A percentile compares a stretch with the other conserved stretches of the same genome.
Evolutionary conservation across 2,797 vertebrate genomes (phyloP).

Genomic region (Spondyliosoma cantharus): DNA sequence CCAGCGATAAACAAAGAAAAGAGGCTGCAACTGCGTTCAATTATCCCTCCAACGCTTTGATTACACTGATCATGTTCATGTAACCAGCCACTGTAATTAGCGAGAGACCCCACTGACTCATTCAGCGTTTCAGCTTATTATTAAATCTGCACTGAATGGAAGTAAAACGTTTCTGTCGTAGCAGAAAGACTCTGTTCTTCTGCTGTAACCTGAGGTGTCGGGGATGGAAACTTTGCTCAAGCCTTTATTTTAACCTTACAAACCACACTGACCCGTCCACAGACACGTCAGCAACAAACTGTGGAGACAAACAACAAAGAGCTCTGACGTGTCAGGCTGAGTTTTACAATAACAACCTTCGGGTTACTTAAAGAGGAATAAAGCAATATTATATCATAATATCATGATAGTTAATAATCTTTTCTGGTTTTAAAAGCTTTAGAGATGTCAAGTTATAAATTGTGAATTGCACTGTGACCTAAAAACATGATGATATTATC

Average conservation of each 20-base stretch:
- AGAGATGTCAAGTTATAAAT: no score
- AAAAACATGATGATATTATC: no score
- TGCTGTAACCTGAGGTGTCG: not conserved
- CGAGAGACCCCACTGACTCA: not conserved
- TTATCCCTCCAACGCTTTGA: not conserved
- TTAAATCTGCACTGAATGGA: not conserved
- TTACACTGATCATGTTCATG: not conserved
- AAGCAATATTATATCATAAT: no score
- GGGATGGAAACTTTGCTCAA: not conserved
- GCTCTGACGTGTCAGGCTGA: no score
- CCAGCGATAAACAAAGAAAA: not conserved
- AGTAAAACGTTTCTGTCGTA: not conserved
- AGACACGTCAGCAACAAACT: no score
- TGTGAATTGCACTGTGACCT: no score
- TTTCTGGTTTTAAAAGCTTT: no score
- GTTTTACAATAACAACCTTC: no score
- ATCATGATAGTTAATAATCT: no score
- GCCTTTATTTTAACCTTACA: not conserved
- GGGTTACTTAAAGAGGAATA: no score
- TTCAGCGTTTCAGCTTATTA: not conserved
- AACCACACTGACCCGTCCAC: not conserved
- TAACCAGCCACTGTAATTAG: not conserved
- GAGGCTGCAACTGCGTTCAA: not conserved
- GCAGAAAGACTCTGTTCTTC: not conserved
- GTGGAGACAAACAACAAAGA: not conserved